Evolutionary conservation across 2,113 vertebrate species (phyloP), one percentile per base, ranked within the genome.

Genomic region (Antennarius striatus): DNA sequence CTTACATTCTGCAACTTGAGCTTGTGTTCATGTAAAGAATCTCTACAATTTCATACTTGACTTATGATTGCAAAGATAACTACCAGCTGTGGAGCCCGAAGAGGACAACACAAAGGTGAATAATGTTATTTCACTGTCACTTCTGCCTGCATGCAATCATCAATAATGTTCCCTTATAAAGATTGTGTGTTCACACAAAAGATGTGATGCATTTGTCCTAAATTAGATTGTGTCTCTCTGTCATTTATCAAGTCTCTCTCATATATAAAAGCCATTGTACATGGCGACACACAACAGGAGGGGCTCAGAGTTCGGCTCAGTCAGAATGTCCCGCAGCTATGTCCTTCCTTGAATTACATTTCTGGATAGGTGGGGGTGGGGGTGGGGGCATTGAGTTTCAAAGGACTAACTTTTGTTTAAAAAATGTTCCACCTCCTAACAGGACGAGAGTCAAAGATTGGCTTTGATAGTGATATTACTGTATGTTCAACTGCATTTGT

Each of bases 71-170:
- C 1, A 2, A 42, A 57, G 88, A 83, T 81, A 81, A 77, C 79
- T 68, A 40, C 62, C 71, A 69, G 79, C 73, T 56, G 5, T 11
- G 1, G n/a, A 7, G 67, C 76, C 70, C 13, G 73, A 59, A 57
- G 78, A 81, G 82, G 81, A 77, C 82, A 77, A 74, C 55, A 63
- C 80, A 66, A 72, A 84, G 84, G 81, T 87, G 86, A 91, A 83
- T 88, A 77, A 89, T 86, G 80, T 86, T 88, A 88, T 89, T 83
- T 68, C 70, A 63, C 79, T 81, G 89, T 86, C 89, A 87, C 75
- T 83, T 72, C 68, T 71, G 68, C 75, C 72, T 43, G 63, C 68
- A 73, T 78, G 52, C 76, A 62, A 75, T 86, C 89, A 90, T 91
- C 81, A 82, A 86, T 91, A 89, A 87, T 74, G 1, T n/a, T 17